Base-by-base conservation (phyloP, 2,888 invertebrate species). In the Helicoverpa assulta region DNA sequence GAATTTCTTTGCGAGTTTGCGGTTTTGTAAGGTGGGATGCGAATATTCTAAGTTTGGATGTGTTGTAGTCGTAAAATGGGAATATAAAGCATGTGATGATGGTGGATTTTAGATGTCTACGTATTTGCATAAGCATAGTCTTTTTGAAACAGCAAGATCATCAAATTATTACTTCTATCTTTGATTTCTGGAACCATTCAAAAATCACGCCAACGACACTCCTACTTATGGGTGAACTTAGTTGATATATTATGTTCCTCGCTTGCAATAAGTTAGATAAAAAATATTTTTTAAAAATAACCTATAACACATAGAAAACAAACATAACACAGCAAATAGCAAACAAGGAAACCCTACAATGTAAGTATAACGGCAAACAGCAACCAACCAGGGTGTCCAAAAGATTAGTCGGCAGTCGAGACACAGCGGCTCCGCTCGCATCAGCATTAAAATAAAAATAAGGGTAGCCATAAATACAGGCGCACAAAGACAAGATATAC, bases 381-480 rank as follows among this genome's bases (percentile, higher is more conserved):
- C 68, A 67, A 57, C 73, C 40, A 79, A 70, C 70, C 78, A 85
- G 85, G 85, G 87, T 89, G 88, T 87, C 88, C 89, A 87, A 86
- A 85, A 90, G 91, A 93, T 92, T 92, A 91, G 90, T 87, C 86
- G 86, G 84, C 83, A 80, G 87, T 73, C 93, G 91, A 95, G 95
- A 95, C 95, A 89, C 87, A 76, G 90, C 78, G 95, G 95, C 95
- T 92, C 95, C 95, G 90, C 84, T 87, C 89, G 92, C 93, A 95
- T 95, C 95, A 95, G 95, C 95, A 94, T 95, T 95, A 94, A 95
- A 95, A 95, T 95, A 95, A 95, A 95, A 95, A 95, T 95, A 95
- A 94, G 95, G 92, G 88, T 90, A 88, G 89, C 89, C 91, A 93
- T 95, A 95, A 95, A 95, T 95, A 95, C 86, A 82, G 58, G 81